Percentiles rank a stretch among this genome's conserved stretches.
Conservation (phyloP, 2,888 invertebrate species). For the Tromatobia lineatoria region DNA sequence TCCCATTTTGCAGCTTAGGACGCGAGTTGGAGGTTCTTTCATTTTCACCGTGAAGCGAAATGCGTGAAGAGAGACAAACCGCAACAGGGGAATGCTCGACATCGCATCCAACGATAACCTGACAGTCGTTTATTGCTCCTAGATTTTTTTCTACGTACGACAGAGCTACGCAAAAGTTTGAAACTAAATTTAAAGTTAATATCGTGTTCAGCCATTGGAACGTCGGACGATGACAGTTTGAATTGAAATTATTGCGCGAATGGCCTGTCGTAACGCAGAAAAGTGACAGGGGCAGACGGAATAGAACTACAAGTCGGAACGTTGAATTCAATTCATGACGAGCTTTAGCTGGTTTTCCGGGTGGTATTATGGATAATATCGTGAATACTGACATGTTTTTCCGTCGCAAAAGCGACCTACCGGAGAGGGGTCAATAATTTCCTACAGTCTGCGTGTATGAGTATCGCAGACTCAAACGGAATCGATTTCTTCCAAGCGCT, state of each 20-base stretch:
- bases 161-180: not conserved
- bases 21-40: constrained; percentile 11
- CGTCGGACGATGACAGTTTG: not conserved
- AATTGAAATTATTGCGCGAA: not conserved
- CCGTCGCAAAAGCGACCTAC: not conserved
- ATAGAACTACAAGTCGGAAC: not conserved
- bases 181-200: constrained; percentile 2
- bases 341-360: not conserved
- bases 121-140: constrained; percentile 28
- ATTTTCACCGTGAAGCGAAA: constrained; percentile 4
- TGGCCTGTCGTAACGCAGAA: not conserved
- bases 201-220: not conserved
- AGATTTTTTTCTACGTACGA: not conserved
- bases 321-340: not conserved
- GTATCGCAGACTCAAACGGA: constrained; percentile 38
- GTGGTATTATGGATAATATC: not conserved
- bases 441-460: not conserved
- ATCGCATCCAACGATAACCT: not conserved
- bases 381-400: not conserved
- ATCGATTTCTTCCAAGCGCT: constrained; percentile 55
- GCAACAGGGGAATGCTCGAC: not conserved
- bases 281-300: not conserved
- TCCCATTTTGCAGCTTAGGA: not conserved
- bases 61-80: not conserved
- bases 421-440: constrained; percentile 35